Evolutionary conservation across 2,113 vertebrate species (phyloP).

Genomic region (Mastomys natalensis): DNA sequence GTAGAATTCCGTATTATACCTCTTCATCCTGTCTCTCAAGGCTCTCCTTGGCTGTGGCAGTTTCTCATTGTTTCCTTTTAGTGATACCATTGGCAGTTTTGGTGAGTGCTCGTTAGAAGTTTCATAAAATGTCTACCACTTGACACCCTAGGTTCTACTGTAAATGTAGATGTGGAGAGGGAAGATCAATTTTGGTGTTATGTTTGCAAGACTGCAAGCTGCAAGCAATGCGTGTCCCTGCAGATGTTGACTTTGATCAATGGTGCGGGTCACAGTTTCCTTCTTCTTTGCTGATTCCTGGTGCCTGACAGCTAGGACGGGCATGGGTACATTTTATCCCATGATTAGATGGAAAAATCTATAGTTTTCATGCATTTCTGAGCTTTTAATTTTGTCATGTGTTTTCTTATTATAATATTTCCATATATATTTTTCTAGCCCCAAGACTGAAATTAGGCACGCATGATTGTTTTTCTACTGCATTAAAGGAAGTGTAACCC

Average conservation of each 20-base stretch:
- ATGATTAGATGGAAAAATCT: background rate
- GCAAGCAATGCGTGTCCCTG: fast-evolving
- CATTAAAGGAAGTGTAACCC: background rate
- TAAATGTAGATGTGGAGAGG: background rate
- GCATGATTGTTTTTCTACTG: background rate
- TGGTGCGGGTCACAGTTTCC: background rate
- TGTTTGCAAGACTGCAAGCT: too few species aligned
- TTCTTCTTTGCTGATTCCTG: background rate
- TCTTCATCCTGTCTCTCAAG: background rate
- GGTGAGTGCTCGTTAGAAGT: background rate
- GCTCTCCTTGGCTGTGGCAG: background rate
- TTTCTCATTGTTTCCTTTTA: background rate
- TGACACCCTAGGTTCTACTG: background rate
- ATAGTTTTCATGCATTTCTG: background rate
- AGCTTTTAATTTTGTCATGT: background rate
- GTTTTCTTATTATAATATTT: background rate
- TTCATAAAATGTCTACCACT: background rate
- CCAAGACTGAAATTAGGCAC: background rate
- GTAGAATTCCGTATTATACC: background rate
- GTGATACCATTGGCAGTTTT: background rate
- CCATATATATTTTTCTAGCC: background rate
- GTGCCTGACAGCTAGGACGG: background rate
- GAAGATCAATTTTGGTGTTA: background rate
- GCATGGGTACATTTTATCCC: background rate
- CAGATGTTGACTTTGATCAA: background rate